phyloP scores from a whole-genome alignment of 2,113 vertebrate genomes.

The Actenoides lindsayi region DNA sequence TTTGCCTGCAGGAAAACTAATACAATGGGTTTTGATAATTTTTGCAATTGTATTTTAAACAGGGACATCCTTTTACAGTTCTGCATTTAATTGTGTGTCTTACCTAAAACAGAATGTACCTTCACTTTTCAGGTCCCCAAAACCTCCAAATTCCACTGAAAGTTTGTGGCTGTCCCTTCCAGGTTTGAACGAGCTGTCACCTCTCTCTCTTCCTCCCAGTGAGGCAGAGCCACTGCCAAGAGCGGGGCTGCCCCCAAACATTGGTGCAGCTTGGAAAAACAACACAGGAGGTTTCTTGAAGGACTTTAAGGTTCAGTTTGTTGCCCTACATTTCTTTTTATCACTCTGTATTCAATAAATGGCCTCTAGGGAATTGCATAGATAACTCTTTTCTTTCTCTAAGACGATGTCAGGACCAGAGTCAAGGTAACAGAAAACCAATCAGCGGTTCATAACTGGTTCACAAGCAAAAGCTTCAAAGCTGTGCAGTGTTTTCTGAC shows the following conservation, averaged over 20 bases:
- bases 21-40: neutral
- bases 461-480: neutral
- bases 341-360: neutral
- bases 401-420: rapidly evolving
- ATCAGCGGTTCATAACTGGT: neutral
- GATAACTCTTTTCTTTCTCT: neutral
- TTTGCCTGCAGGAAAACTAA: neutral
- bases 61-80: neutral
- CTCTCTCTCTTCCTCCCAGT: neutral
- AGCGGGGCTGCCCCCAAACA: neutral
- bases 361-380: neutral
- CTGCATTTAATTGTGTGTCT: neutral
- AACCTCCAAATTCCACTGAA: neutral
- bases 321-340: neutral
- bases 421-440: neutral
- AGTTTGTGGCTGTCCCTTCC: neutral
- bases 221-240: neutral
- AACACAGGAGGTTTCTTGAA: neutral
- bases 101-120: neutral
- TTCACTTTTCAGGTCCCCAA: neutral
- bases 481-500: neutral
- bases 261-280: neutral
- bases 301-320: neutral
- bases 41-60: neutral
- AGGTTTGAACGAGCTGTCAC: neutral